phyloP scores from a whole-genome alignment of 1,140 invertebrate genomes.

The Rhopalosiphum maidis region DNA sequence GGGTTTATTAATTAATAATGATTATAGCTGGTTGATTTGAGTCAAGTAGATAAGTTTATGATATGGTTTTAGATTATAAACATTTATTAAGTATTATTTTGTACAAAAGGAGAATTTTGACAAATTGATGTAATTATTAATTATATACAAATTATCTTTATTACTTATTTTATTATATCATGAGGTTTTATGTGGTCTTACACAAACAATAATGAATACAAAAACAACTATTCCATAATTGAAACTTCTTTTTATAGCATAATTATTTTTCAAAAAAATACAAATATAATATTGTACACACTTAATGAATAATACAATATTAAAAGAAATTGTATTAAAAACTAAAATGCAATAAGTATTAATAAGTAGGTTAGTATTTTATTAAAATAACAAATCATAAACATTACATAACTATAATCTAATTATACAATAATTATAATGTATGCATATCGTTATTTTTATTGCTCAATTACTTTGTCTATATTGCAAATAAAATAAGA shows the following conservation, averaged over 20 bases:
- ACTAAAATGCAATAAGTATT: not conserved
- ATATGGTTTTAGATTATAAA: not conserved
- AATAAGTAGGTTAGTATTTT: not conserved
- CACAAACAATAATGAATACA: not conserved
- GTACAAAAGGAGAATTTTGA: not conserved
- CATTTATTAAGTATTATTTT: not conserved
- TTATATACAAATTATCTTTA: not conserved
- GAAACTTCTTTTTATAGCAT: not conserved
- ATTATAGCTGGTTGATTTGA: not conserved
- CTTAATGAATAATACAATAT: not conserved
- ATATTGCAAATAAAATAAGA: not conserved
- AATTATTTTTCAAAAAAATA: not conserved
- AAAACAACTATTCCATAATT: not conserved
- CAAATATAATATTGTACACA: not conserved
- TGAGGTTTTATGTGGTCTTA: not conserved
- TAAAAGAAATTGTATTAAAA: not conserved
- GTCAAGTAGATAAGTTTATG: not conserved
- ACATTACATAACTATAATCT: not conserved
- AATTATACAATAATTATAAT: not conserved
- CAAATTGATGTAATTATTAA: not conserved
- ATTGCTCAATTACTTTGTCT: not conserved
- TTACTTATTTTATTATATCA: not conserved
- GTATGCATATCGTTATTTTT: not conserved
- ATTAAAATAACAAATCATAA: conserved; percentile 10
- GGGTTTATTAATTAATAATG: not conserved